Conservation (phyloP, 2,888 invertebrate genomes). For the Eilema caniola region DNA sequence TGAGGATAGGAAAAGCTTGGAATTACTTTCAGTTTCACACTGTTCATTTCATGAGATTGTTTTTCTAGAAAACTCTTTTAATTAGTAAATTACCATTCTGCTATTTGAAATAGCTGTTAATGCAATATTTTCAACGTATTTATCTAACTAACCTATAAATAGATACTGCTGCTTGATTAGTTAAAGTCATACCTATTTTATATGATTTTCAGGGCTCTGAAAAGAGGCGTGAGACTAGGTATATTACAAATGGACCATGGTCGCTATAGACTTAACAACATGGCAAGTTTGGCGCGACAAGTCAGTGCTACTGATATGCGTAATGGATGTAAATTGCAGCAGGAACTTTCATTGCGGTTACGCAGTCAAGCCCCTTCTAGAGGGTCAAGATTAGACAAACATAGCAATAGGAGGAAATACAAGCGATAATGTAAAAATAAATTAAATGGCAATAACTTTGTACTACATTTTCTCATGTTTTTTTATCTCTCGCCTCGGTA, state of each 20-base stretch:
- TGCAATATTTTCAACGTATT: neutral
- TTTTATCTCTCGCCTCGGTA: neutral
- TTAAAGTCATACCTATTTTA: neutral
- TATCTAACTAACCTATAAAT: neutral
- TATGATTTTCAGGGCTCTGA: conserved; percentile 61
- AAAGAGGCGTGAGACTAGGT: conserved; percentile 67
- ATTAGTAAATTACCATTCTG: neutral
- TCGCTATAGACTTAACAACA: conserved; percentile 64
- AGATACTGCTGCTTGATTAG: neutral
- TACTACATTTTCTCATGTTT: neutral
- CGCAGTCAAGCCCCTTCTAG: conserved; percentile 10
- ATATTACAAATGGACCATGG: conserved; percentile 61
- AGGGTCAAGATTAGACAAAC: conserved; percentile 3
- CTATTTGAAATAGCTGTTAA: neutral
- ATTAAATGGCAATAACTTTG: neutral
- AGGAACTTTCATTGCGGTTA: conserved; percentile 41
- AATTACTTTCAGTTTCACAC: too few species aligned
- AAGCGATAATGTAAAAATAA: conserved; percentile 1
- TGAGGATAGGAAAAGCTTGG: too few species aligned
- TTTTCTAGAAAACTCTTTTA: too few species aligned
- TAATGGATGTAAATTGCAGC: conserved; percentile 23
- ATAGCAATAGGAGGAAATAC: conserved; percentile 3
- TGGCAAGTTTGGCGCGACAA: conserved; percentile 54
- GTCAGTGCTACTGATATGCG: conserved; percentile 41
- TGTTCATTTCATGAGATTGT: too few species aligned